Evolutionary conservation across 2,113 vertebrate species (phyloP).

Genomic region (Morphnarchus princeps): DNA sequence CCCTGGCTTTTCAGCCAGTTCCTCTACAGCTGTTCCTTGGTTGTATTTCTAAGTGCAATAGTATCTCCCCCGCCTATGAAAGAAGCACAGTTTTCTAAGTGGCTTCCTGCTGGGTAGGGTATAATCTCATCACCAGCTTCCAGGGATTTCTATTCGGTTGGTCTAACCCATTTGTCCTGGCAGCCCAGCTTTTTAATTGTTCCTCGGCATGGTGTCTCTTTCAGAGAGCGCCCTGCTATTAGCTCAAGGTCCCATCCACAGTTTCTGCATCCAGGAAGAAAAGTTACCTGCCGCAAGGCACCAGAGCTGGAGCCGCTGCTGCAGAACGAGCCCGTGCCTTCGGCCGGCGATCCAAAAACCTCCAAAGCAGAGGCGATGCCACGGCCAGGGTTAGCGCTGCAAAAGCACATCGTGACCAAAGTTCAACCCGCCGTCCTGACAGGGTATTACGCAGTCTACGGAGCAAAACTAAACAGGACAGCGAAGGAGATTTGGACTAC

Average conservation of each 20-base stretch:
- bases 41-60: not conserved
- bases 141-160: not conserved
- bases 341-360: rapidly evolving
- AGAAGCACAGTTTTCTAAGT: not conserved
- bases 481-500: not conserved
- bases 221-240: not conserved
- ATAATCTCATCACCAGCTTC: not conserved
- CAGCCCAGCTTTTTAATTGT: not conserved
- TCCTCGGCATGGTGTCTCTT: not conserved
- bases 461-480: not conserved
- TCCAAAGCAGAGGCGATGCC: not conserved
- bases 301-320: not conserved
- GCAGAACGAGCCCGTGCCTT: not conserved
- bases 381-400: not conserved
- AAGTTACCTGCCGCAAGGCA: not conserved
- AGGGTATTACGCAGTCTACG: not conserved
- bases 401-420: not conserved
- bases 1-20: not conserved
- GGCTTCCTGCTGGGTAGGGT: not conserved
- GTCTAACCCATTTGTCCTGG: not conserved
- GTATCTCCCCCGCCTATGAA: not conserved
- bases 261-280: not conserved
- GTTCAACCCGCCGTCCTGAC: not conserved
- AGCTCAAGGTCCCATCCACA: not conserved
- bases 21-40: not conserved